Evolutionary conservation across 2,113 vertebrate genomes (phyloP).

Genomic region (Aythya baeri): DNA sequence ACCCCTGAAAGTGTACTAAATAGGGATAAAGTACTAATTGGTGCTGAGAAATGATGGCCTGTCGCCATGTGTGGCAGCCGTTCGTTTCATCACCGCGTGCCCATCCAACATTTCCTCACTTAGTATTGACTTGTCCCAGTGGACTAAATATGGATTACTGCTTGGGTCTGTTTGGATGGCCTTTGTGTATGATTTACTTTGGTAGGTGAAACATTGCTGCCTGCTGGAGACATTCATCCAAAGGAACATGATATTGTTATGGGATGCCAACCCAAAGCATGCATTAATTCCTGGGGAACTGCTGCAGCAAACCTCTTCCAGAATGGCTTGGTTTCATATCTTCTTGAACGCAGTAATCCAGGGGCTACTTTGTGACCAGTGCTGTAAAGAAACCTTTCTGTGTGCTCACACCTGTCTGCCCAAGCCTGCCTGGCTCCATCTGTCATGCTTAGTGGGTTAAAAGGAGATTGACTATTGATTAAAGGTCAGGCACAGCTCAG

Average conservation of each 20-base stretch:
- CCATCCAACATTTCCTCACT: neutral
- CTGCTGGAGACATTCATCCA: neutral
- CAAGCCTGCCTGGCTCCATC: neutral
- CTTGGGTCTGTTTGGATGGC: neutral
- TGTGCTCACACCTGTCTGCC: neutral
- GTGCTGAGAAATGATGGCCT: neutral
- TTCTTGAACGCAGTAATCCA: neutral
- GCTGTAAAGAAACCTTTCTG: neutral
- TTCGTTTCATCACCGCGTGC: neutral
- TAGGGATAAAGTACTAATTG: neutral
- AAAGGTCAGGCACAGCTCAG: neutral
- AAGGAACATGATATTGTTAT: neutral
- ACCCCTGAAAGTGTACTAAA: neutral
- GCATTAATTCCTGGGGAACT: neutral
- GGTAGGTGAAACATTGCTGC: neutral
- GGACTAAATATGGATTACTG: neutral
- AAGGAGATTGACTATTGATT: conserved; percentile 9
- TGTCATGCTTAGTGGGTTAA: neutral
- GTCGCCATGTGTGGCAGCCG: neutral
- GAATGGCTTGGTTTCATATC: neutral
- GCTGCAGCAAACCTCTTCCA: neutral
- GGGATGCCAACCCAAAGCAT: neutral
- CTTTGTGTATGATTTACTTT: neutral
- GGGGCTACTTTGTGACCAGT: neutral
- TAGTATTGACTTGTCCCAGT: neutral